phyloP scores from a whole-genome alignment of 2,888 invertebrate species.

The Notodonta ziczac region DNA sequence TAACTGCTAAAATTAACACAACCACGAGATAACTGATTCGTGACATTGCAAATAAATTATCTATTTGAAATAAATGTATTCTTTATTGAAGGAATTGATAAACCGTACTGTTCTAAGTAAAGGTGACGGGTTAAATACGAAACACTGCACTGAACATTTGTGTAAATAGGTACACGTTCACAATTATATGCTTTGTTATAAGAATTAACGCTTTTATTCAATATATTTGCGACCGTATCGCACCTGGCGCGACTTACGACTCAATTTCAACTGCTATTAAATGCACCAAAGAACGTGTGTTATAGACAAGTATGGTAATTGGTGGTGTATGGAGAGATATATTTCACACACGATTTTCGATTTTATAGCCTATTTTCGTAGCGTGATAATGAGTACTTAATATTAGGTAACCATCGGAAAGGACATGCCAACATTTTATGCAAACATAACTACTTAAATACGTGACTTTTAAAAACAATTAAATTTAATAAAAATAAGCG shows the following conservation, averaged over 20 bases:
- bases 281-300: slow-evolving; percentile 9
- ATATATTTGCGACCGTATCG: slow-evolving; percentile 19
- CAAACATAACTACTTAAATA: no score
- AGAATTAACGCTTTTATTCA: neutral
- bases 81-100: neutral
- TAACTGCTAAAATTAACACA: slow-evolving; percentile 35
- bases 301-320: slow-evolving; percentile 1
- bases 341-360: neutral
- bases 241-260: slow-evolving; percentile 16
- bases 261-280: slow-evolving; percentile 24
- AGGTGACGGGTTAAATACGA: slow-evolving; percentile 7
- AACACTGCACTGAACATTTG: slow-evolving; percentile 22
- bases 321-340: neutral
- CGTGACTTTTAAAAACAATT: no score
- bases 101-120: neutral
- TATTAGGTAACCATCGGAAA: no score
- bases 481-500: no score
- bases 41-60: slow-evolving; percentile 15
- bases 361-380: neutral
- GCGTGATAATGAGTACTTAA: no score
- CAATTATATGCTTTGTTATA: slow-evolving; percentile 1
- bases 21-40: slow-evolving; percentile 32
- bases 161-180: slow-evolving; percentile 16
- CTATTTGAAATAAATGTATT: neutral
- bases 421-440: no score